Evolutionary conservation across 2,888 invertebrate species (phyloP).

Genomic region (Meloe dianella): DNA sequence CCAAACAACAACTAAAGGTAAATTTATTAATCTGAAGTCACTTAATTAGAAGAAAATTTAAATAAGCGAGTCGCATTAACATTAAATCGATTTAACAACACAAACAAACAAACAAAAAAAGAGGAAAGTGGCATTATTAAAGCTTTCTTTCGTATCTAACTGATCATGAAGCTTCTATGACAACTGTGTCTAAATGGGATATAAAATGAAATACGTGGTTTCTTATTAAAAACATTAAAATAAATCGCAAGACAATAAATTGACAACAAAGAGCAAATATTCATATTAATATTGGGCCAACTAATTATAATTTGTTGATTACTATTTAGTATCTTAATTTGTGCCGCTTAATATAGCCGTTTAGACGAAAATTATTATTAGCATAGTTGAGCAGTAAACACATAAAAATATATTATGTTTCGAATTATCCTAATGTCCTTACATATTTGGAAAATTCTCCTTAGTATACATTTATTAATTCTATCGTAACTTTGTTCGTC

Average conservation of each 20-base stretch:
- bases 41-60: not conserved
- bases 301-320: conserved; percentile 1
- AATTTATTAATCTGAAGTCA: not conserved
- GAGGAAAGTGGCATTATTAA: not conserved
- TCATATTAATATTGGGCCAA: not conserved
- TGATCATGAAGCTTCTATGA: not conserved
- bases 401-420: not conserved
- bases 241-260: not conserved
- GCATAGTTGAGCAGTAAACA: not conserved
- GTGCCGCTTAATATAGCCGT: not conserved
- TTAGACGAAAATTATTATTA: not conserved
- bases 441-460: not conserved
- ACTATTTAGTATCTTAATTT: not conserved
- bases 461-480: not conserved
- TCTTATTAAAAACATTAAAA: not conserved
- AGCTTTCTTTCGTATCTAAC: not conserved
- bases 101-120: no score
- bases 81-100: not conserved
- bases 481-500: no score
- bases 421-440: not conserved
- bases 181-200: no score
- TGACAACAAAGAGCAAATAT: not conserved
- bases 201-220: no score
- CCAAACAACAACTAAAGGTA: not conserved
- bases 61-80: not conserved